These are phyloP conservation scores for Chydorus sphaericus DNA, from an alignment of 2,888 invertebrate species.

Conservation along the genomic window DNA sequence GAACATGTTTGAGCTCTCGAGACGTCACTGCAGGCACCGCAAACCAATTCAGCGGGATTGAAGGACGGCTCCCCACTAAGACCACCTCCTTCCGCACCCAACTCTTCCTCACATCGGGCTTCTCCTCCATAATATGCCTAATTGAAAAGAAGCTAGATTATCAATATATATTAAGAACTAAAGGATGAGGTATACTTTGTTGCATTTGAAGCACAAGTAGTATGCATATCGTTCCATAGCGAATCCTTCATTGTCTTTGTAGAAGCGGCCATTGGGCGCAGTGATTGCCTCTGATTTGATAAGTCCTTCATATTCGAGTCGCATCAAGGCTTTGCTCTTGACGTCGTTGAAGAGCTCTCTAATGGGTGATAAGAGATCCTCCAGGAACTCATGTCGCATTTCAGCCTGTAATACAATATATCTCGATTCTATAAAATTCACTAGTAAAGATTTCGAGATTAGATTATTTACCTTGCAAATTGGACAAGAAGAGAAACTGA, in stretches of 20 bases:
- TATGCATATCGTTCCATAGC: conserved; percentile 98
- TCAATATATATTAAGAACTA: no score
- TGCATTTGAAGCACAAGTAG: conserved; percentile 91
- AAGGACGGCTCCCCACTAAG: conserved; percentile 52
- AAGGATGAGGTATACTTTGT: conserved; percentile 31
- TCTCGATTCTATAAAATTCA: conserved; percentile 8
- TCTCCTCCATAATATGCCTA: conserved; percentile 94
- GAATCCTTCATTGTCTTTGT: conserved; percentile 66
- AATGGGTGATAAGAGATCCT: conserved; percentile 63
- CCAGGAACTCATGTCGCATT: conserved; percentile 67
- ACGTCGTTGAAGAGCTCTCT: conserved; percentile 75
- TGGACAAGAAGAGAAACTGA: conserved; percentile 88
- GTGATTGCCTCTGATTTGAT: conserved; percentile 53
- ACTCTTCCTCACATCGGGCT: conserved; percentile 67
- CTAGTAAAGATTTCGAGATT: background rate
- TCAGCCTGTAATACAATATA: conserved; percentile 39
- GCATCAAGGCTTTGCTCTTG: conserved; percentile 80
- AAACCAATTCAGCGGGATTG: conserved; percentile 86
- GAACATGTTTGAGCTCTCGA: conserved; percentile 91
- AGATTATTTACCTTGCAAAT: conserved; percentile 65
- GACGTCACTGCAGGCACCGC: conserved; percentile 94
- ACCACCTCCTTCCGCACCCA: conserved; percentile 42
- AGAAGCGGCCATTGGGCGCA: conserved; percentile 48
- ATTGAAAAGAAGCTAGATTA: no score
- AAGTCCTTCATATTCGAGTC: conserved; percentile 89